Conservation (phyloP, 2,113 vertebrate species). For the Nannobrachium achirus region DNA sequence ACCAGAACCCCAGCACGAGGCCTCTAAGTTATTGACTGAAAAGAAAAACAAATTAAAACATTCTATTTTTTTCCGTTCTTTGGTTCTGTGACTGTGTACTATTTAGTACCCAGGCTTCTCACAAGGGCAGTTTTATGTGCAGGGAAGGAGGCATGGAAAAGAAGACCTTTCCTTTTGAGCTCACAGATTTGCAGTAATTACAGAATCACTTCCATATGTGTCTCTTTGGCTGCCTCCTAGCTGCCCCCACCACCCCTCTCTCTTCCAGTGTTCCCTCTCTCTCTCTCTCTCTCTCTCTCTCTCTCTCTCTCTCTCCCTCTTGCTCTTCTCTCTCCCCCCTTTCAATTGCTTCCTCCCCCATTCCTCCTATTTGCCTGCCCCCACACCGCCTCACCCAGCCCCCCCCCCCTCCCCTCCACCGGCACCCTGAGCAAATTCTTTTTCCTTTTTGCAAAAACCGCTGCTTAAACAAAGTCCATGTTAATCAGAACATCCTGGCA, state of each 20-base stretch:
- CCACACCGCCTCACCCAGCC: too few species aligned
- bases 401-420: background rate
- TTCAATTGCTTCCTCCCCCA: constrained; percentile 70
- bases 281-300: constrained; percentile 30
- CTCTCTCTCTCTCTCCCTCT: constrained; percentile 31
- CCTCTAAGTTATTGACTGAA: constrained; percentile 19
- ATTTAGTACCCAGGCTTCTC: constrained; percentile 71
- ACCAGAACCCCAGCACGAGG: constrained; percentile 4
- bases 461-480: constrained; percentile 78
- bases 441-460: constrained; percentile 60
- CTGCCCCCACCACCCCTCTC: constrained; percentile 71
- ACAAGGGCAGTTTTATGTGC: constrained; percentile 80
- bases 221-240: constrained; percentile 77
- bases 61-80: constrained; percentile 39
- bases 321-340: constrained; percentile 30
- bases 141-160: constrained; percentile 78
- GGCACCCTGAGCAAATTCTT: constrained; percentile 4
- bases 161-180: constrained; percentile 82
- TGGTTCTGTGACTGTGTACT: constrained; percentile 25
- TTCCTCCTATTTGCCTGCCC: constrained; percentile 46
- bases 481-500: constrained; percentile 83
- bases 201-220: constrained; percentile 87
- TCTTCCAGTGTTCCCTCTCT: constrained; percentile 44
- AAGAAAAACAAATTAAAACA: constrained; percentile 52
- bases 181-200: constrained; percentile 86